Percentiles rank a stretch among this genome's conserved stretches.
Evolutionary conservation across 2,888 invertebrate species (phyloP).

Genomic region (Dasypolia templi): DNA sequence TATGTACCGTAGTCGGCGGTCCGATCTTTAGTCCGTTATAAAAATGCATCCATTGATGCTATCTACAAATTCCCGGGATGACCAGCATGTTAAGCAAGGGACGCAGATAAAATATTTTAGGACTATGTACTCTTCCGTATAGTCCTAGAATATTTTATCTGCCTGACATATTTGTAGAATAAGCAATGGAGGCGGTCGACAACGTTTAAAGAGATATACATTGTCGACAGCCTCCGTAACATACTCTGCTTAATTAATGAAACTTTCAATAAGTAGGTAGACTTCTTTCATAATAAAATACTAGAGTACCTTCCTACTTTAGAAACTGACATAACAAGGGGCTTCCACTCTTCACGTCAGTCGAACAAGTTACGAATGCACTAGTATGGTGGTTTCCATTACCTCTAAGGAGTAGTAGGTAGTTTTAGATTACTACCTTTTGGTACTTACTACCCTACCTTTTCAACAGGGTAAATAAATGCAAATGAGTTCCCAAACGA

Average conservation of each 20-base stretch:
- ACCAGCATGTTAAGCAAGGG: slow-evolving; percentile 1
- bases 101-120: neutral
- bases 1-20: slow-evolving; percentile 29
- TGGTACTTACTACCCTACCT: neutral
- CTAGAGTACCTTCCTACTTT: neutral
- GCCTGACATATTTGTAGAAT: no score
- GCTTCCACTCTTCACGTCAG: neutral
- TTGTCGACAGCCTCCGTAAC: neutral
- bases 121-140: no score
- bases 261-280: neutral
- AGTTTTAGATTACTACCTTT: neutral
- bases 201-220: no score
- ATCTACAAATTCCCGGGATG: slow-evolving; percentile 41
- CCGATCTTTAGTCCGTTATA: slow-evolving; percentile 41
- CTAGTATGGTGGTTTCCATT: neutral
- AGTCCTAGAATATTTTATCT: no score
- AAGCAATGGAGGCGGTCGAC: no score
- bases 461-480: neutral
- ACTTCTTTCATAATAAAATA: neutral
- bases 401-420: neutral
- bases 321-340: neutral
- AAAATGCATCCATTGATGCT: slow-evolving; percentile 36
- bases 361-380: neutral
- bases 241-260: neutral
- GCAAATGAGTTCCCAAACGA: neutral